A percentile compares a stretch with the other conserved stretches of the same genome.
These are phyloP conservation scores for Tokudaia muenninki DNA, from an alignment of 2,797 vertebrate genomes.

Conservation along the genomic window DNA sequence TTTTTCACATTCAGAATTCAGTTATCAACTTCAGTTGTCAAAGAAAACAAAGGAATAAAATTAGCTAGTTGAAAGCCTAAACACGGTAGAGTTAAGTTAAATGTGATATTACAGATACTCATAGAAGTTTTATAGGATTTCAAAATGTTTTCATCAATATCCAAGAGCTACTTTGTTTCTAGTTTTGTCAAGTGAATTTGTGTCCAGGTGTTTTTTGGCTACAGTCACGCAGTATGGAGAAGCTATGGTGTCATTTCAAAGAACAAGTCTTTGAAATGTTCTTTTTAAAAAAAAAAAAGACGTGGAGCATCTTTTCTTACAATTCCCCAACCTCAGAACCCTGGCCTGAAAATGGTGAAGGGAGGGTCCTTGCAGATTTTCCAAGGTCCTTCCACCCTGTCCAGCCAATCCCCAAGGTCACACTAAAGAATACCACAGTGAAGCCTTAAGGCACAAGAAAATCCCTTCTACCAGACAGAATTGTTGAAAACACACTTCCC, in stretches of 20 bases:
- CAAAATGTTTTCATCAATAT: conserved; percentile 8
- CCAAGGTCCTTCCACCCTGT: neutral
- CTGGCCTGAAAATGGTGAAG: neutral
- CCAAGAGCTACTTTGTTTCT: neutral
- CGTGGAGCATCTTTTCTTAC: conserved; percentile 1
- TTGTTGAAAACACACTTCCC: conserved; percentile 88
- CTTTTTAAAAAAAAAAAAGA: neutral
- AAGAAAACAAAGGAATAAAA: conserved; percentile 52
- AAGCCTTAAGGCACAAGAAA: conserved; percentile 50
- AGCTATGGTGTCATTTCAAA: neutral
- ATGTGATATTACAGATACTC: neutral
- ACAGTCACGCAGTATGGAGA: neutral
- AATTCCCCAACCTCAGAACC: conserved; percentile 60
- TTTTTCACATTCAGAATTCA: conserved; percentile 37
- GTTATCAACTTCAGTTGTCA: neutral
- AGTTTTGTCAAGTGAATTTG: conserved; percentile 3
- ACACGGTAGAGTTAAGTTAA: neutral
- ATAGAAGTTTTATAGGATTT: neutral
- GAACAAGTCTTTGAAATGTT: neutral
- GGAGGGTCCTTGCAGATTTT: neutral
- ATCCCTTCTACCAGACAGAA: conserved; percentile 70
- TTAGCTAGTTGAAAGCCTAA: neutral
- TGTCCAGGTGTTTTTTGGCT: neutral
- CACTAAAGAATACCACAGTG: conserved; percentile 10
- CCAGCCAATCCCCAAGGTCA: conserved; percentile 52